Evolutionary conservation across 2,797 vertebrate species (phyloP), one percentile per base, ranked within the genome.

Genomic region (Coregonus ussuriensis): DNA sequence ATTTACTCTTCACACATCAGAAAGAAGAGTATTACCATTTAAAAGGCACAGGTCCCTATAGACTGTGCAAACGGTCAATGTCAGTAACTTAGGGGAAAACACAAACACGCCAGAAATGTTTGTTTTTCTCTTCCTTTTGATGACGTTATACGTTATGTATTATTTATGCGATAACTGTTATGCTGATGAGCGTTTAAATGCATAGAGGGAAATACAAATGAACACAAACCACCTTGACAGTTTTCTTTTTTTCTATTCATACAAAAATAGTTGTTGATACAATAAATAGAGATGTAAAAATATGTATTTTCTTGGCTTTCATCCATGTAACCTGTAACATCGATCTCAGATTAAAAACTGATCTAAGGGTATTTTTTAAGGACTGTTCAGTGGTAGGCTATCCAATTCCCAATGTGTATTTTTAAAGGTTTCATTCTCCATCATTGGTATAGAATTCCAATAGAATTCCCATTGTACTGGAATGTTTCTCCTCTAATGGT

Each of bases 151-250:
- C 41, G 29, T 6, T 31, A 29, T 65, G 4, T n/a, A 31, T 62
- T 56, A n/a, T 35, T 14, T 5, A 15, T 47, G 54, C 75, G 72
- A 81, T 87, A 83, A 85, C 84, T 68, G 76, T 79, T 79, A 85
- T 82, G 82, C 81, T 85, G 86, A 90, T 89, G 84, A 86, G 75
- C 80, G 41, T 73, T 82, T 62, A 78, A 67, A 29, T 65, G 80
- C 84, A 86, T 82, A 84, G 80, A 81, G 82, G 76, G 74, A 78
- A 59, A 47, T 51, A 81, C 75, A 83, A 83, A 88, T 81, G 71
- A 81, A 56, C 80, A 82, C 74, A 78, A 74, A 80, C 77, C 51
- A 68, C 78, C 0, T 11, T 11, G 9, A 47, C 9, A 13, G 9
- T 59, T 18, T 7, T 25, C 1, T 25, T 21, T 25, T n/a, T 9